Evolutionary conservation across 1,140 invertebrate species (phyloP).

Genomic region (Tribolium castaneum): DNA sequence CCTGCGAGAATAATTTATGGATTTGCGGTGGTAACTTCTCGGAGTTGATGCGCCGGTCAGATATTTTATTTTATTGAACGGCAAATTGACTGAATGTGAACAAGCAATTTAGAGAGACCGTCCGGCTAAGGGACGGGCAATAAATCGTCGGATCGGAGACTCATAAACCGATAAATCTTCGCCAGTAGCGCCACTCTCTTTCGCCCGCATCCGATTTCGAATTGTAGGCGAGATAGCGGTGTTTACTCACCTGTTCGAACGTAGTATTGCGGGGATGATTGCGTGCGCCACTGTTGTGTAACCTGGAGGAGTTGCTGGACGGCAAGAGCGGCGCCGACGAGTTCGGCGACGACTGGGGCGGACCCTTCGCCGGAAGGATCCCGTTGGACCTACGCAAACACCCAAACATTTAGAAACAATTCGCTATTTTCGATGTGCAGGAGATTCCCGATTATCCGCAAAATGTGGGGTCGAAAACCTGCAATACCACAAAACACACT

Average conservation of each 20-base stretch:
- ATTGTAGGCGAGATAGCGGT: background rate
- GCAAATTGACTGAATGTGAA: constrained; percentile 45
- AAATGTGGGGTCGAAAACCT: background rate
- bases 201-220: background rate
- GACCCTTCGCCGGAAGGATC: constrained; percentile 67
- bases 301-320: constrained; percentile 49
- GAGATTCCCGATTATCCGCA: background rate
- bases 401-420: background rate
- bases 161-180: constrained; percentile 39
- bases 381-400: constrained; percentile 63
- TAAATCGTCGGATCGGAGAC: constrained; percentile 31
- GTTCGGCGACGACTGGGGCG: constrained; percentile 55
- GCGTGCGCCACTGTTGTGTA: constrained; percentile 44
- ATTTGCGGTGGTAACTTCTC: constrained; percentile 14
- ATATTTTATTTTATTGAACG: constrained; percentile 43
- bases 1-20: constrained; percentile 25
- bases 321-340: constrained; percentile 47
- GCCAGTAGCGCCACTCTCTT: background rate
- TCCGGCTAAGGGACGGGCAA: constrained; percentile 7
- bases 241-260: constrained; percentile 57
- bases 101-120: constrained; percentile 42
- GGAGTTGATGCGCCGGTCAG: constrained; percentile 25
- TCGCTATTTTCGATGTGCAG: background rate
- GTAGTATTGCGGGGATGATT: constrained; percentile 19
- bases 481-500: too few relatives aligned